Percentiles rank a stretch among this genome's conserved stretches.
phyloP scores from a whole-genome alignment of 2,113 vertebrate genomes.

The Gobius niger region DNA sequence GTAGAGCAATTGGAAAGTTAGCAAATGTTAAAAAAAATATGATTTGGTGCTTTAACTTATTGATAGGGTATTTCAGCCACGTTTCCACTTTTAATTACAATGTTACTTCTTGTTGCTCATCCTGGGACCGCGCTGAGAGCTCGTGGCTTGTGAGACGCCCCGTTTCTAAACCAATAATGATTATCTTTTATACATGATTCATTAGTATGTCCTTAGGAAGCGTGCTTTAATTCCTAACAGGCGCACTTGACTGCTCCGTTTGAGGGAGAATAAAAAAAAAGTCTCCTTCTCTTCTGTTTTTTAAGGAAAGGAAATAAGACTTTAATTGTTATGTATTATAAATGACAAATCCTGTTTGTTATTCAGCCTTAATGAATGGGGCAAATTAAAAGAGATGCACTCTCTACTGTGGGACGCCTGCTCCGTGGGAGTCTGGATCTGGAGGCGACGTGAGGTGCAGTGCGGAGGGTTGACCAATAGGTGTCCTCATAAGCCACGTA shows the following conservation, averaged over 20 bases:
- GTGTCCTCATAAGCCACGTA: slow-evolving; percentile 91
- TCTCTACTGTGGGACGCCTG: slow-evolving; percentile 40
- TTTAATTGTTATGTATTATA: slow-evolving; percentile 63
- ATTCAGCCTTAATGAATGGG: slow-evolving; percentile 56
- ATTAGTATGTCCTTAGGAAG: slow-evolving; percentile 78
- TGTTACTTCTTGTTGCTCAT: slow-evolving; percentile 75
- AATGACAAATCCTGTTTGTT: slow-evolving; percentile 56
- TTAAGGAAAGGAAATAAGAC: slow-evolving; percentile 30
- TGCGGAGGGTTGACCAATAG: slow-evolving; percentile 82
- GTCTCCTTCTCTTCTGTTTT: slow-evolving; percentile 16
- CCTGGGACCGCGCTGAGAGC: slow-evolving; percentile 65
- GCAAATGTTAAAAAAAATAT: background rate
- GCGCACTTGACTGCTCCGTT: slow-evolving; percentile 62
- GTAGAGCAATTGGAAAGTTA: too few relatives aligned
- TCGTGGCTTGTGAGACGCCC: slow-evolving; percentile 65
- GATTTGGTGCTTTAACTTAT: background rate
- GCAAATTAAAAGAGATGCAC: slow-evolving; percentile 52
- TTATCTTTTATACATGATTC: slow-evolving; percentile 78
- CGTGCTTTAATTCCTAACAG: slow-evolving; percentile 61
- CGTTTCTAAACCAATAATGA: slow-evolving; percentile 76
- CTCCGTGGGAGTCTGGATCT: slow-evolving; percentile 17
- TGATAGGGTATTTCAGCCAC: slow-evolving; percentile 42
- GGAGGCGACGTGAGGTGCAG: slow-evolving; percentile 68
- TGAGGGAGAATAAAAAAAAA: slow-evolving; percentile 41
- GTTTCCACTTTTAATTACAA: slow-evolving; percentile 72